phyloP scores from a whole-genome alignment of 2,797 vertebrate genomes.

The Helicolenus hilgendorfi region DNA sequence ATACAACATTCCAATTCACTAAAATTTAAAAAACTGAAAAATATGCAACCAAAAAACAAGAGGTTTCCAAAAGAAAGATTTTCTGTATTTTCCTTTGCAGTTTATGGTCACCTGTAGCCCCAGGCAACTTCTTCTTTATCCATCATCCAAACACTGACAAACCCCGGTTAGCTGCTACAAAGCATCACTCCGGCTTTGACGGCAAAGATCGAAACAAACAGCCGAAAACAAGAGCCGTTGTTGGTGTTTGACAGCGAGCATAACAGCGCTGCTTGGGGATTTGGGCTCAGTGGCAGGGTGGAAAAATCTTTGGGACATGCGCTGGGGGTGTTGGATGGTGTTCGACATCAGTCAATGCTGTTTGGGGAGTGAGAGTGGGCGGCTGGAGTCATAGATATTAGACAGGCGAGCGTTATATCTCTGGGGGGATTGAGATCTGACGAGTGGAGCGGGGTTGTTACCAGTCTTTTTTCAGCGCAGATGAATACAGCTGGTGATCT shows the following conservation, averaged over 20 bases:
- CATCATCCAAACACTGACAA: constrained; percentile 36
- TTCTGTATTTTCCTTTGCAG: neutral
- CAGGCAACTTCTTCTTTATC: constrained; percentile 23
- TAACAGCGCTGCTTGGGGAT: constrained; percentile 66
- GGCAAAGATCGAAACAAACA: constrained; percentile 60
- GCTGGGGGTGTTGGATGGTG: constrained; percentile 70
- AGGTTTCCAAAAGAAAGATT: neutral
- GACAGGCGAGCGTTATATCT: constrained; percentile 52
- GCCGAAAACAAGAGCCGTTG: constrained; percentile 56
- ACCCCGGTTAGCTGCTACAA: constrained; percentile 26
- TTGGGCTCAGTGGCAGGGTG: constrained; percentile 71
- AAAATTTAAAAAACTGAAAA: neutral
- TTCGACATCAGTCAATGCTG: constrained; percentile 71
- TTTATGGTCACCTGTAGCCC: constrained; percentile 43
- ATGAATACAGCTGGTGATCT: constrained; percentile 65
- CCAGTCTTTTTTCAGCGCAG: neutral
- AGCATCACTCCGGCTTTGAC: constrained; percentile 53
- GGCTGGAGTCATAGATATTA: constrained; percentile 70
- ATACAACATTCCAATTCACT: neutral
- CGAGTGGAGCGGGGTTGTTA: constrained; percentile 30
- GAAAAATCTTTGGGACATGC: constrained; percentile 74
- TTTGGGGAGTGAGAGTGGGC: constrained; percentile 66
- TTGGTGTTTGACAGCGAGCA: constrained; percentile 71
- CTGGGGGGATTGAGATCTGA: constrained; percentile 62
- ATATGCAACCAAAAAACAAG: neutral